Evolutionary conservation across 2,888 invertebrate genomes (phyloP).

Genomic region (Drosophila vallismaia): DNA sequence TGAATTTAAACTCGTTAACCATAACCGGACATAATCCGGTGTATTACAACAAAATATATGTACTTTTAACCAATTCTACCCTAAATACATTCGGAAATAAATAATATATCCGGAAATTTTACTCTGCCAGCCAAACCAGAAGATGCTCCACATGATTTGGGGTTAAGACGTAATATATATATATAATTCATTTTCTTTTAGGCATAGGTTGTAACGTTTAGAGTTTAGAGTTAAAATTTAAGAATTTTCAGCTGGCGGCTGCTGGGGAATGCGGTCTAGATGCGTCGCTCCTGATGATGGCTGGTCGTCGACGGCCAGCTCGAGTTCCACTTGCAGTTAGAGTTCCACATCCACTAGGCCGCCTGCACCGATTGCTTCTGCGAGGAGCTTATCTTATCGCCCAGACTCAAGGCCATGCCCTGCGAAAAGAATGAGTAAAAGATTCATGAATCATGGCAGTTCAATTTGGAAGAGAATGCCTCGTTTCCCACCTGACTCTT

Average conservation of each 20-base stretch:
- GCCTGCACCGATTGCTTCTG: constrained; percentile 88
- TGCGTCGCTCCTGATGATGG: constrained; percentile 31
- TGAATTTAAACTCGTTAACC: neutral
- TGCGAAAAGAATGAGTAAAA: constrained; percentile 83
- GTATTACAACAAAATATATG: too few relatives aligned
- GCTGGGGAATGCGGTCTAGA: constrained; percentile 40
- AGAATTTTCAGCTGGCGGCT: constrained; percentile 25
- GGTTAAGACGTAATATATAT: constrained; percentile 44
- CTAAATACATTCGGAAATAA: neutral
- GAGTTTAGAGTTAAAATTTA: constrained; percentile 34
- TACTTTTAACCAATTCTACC: too few relatives aligned
- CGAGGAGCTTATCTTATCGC: constrained; percentile 98
- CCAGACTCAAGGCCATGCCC: constrained; percentile 99
- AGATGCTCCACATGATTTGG: neutral
- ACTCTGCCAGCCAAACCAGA: neutral
- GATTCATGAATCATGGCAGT: constrained; percentile 9
- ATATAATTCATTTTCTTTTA: constrained; percentile 26
- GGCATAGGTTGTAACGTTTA: constrained; percentile 42
- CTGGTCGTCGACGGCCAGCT: constrained; percentile 35
- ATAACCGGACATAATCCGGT: neutral
- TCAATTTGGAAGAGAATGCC: neutral
- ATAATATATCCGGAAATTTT: neutral
- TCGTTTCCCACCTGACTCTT: constrained; percentile 93
- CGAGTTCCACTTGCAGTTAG: neutral
- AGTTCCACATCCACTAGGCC: constrained; percentile 66